Conservation (phyloP, 2,888 invertebrate genomes). For the Caenorhabditis virilis region DNA sequence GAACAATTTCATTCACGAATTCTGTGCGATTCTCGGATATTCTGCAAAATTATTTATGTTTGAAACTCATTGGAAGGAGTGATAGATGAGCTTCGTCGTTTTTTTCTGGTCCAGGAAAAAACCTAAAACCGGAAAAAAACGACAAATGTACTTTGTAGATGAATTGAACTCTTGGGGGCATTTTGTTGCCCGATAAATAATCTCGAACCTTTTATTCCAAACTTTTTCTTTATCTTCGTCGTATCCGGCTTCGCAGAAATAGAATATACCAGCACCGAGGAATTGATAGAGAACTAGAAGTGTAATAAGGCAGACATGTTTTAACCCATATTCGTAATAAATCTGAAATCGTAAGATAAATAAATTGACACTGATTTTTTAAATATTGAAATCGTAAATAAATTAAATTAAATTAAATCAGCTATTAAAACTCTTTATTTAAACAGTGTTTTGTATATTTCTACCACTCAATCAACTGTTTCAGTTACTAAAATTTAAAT, state of each 20-base stretch:
- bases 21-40: conserved; percentile 48
- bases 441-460: too few relatives aligned
- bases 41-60: conserved; percentile 9
- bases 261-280: conserved; percentile 56
- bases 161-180: conserved; percentile 1
- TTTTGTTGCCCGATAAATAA: not conserved
- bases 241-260: conserved; percentile 49
- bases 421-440: too few relatives aligned
- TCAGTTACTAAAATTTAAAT: too few relatives aligned
- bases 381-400: too few relatives aligned
- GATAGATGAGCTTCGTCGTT: not conserved
- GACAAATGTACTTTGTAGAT: conserved; percentile 1
- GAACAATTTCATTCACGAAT: conserved; percentile 53
- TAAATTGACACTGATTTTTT: too few relatives aligned
- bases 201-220: conserved; percentile 37
- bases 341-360: too few relatives aligned
- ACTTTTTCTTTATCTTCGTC: conserved; percentile 46
- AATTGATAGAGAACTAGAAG: conserved; percentile 57
- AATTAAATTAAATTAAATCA: too few relatives aligned
- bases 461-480: too few relatives aligned
- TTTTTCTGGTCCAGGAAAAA: not conserved
- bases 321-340: conserved; percentile 60
- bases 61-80: not conserved
- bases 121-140: too few relatives aligned
- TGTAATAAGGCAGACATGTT: conserved; percentile 50